A percentile compares a stretch with the other conserved stretches of the same genome.
Evolutionary conservation across 2,113 vertebrate genomes (phyloP).

Genomic region (Ancistrus triradiatus): DNA sequence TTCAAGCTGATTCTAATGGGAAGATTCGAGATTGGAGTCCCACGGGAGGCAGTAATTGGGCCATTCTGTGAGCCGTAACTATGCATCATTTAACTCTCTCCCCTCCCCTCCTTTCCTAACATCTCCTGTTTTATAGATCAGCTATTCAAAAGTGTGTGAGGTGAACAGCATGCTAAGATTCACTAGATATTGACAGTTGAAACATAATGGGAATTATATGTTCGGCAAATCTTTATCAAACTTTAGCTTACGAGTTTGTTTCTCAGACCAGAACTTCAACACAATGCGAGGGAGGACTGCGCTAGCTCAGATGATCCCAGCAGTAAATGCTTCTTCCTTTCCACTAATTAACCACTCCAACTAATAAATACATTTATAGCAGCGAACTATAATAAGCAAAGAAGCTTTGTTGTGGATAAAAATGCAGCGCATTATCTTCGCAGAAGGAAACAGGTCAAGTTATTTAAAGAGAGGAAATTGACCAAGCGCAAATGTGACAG

Average conservation of each 20-base stretch:
- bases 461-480: background rate
- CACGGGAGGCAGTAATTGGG: slow-evolving; percentile 22
- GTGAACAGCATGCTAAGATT: too few relatives aligned
- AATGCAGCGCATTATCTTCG: slow-evolving; percentile 7
- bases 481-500: too few relatives aligned
- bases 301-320: slow-evolving; percentile 22
- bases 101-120: background rate
- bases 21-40: background rate
- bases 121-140: slow-evolving; percentile 14
- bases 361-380: slow-evolving; percentile 31
- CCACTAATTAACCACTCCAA: slow-evolving; percentile 34
- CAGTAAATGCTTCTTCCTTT: slow-evolving; percentile 15
- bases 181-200: too few relatives aligned
- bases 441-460: slow-evolving; percentile 1
- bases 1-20: background rate
- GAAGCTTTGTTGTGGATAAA: background rate
- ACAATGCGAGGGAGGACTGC: slow-evolving; percentile 22
- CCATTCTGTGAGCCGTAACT: slow-evolving; percentile 15
- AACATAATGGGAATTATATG: too few relatives aligned
- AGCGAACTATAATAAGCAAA: background rate
- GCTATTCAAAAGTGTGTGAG: background rate
- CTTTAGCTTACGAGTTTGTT: background rate
- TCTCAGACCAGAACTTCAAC: slow-evolving; percentile 5
- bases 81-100: background rate
- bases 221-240: too few relatives aligned